phyloP scores from a whole-genome alignment of 2,888 invertebrate genomes.

The Philaethria dido region DNA sequence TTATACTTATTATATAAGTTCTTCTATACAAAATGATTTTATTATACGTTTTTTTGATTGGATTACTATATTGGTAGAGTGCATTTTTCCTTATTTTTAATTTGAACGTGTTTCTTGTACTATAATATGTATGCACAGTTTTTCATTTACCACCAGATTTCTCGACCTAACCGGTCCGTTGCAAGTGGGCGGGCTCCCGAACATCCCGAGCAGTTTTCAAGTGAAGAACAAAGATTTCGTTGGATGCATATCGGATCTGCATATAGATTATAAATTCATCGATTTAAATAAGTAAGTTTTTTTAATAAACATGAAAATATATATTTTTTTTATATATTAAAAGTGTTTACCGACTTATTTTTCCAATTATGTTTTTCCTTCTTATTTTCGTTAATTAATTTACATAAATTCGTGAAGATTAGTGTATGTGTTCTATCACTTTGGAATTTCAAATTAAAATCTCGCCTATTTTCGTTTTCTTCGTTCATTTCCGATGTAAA shows the following conservation, averaged over 20 bases:
- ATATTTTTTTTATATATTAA: neutral
- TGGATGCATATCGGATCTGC: slow-evolving; percentile 95
- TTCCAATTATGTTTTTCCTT: too few relatives aligned
- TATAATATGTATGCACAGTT: slow-evolving; percentile 30
- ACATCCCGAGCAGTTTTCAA: slow-evolving; percentile 90
- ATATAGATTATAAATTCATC: slow-evolving; percentile 92
- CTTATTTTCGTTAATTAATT: too few relatives aligned
- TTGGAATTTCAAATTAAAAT: too few relatives aligned
- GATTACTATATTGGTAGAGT: neutral
- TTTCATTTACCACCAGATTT: slow-evolving; percentile 80
- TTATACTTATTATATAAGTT: too few relatives aligned
- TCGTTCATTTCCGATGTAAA: too few relatives aligned
- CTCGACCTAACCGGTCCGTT: slow-evolving; percentile 96
- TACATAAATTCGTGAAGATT: too few relatives aligned
- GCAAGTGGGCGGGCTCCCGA: slow-evolving; percentile 95
- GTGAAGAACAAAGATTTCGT: slow-evolving; percentile 91
- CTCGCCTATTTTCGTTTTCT: too few relatives aligned
- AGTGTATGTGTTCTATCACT: too few relatives aligned
- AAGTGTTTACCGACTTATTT: too few relatives aligned
- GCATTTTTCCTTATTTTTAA: neutral
- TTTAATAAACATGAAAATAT: neutral
- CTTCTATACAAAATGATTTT: too few relatives aligned
- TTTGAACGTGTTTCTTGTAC: slow-evolving; percentile 4
- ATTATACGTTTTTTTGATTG: too few relatives aligned
- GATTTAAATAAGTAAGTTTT: slow-evolving; percentile 89